Base-by-base conservation (phyloP, 2,888 invertebrate species). In the Corbicula japonica region DNA sequence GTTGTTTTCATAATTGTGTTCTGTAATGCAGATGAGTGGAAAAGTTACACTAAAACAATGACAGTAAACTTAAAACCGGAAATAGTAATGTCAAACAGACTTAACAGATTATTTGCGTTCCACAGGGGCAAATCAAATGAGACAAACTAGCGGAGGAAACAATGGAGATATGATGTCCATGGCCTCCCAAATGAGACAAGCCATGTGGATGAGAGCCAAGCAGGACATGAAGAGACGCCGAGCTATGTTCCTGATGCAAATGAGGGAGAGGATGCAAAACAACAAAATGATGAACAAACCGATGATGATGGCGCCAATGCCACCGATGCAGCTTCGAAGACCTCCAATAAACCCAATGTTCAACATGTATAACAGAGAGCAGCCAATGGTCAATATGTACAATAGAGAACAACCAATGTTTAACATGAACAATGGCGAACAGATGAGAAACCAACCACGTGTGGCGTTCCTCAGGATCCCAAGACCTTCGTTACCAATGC, bases 171-270 rank as follows among this genome's bases (percentile, higher is more conserved):
- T 75, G 61, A 76, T 79, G 74, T 28, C 70, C 12, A 73, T 79
- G 54, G 83, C 79, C 2, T 52, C 83, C 4, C 63, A 48, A 10
- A 65, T 83, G 70, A 35, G 76, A 28, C 54, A 71, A 28, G 60
- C 72, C 1, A 83, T 83, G 83, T 56, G 34, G 56, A 48, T 65
- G 65, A 50, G 58, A 58, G 74, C 74, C 4, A 69, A 66, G 41
- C 28, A 79, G n/a, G 62, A 50, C 15, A 79, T 83, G 76, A 44
- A 56, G 26, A 50, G 60, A 21, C 56, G 73, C 15, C 76, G 69
- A 21, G 69, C 70, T 1, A 61, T 61, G 75, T 54, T 79, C 32
- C 44, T 58, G 58, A 73, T 60, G 58, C 26, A 46, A 18, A 61
- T 71, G 70, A 38, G 61, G 26, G 50, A 61, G 38, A 48, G 32